Conservation (phyloP, 2,113 vertebrate genomes). For the Glaucomys volans region DNA sequence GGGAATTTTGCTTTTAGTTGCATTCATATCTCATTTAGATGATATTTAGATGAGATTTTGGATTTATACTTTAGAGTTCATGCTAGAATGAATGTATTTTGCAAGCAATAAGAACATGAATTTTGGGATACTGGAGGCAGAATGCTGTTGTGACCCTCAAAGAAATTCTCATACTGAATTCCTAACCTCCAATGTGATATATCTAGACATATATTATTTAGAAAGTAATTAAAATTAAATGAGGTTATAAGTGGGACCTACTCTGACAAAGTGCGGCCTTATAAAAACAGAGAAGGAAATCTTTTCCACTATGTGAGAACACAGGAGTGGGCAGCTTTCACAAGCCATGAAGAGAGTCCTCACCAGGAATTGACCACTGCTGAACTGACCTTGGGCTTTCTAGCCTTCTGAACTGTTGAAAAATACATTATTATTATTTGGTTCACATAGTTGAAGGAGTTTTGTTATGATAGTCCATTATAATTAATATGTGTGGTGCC, state of each 20-base stretch:
- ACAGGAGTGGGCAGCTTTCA: fast-evolving
- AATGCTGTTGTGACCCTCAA: fast-evolving
- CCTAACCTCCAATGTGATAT: neutral
- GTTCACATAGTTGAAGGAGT: neutral
- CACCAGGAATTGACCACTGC: neutral
- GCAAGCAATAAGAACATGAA: fast-evolving
- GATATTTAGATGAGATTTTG: neutral
- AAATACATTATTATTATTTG: neutral
- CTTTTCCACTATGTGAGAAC: neutral
- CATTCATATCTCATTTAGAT: neutral
- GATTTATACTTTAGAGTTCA: neutral
- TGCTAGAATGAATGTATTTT: neutral
- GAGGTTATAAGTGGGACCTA: neutral
- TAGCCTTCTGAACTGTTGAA: neutral
- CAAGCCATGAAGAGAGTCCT: neutral
- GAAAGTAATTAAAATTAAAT: neutral
- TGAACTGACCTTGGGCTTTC: neutral
- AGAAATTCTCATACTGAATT: neutral
- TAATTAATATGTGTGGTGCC: neutral
- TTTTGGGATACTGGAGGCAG: neutral
- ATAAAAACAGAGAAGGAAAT: neutral
- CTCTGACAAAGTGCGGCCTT: neutral
- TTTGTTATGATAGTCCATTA: neutral
- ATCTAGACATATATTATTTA: neutral
- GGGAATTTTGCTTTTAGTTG: neutral